Percentiles rank a stretch among this genome's conserved stretches.
These are phyloP conservation scores for Drosophila guanche DNA, from an alignment of 1,140 invertebrate species.

Conservation along the genomic window DNA sequence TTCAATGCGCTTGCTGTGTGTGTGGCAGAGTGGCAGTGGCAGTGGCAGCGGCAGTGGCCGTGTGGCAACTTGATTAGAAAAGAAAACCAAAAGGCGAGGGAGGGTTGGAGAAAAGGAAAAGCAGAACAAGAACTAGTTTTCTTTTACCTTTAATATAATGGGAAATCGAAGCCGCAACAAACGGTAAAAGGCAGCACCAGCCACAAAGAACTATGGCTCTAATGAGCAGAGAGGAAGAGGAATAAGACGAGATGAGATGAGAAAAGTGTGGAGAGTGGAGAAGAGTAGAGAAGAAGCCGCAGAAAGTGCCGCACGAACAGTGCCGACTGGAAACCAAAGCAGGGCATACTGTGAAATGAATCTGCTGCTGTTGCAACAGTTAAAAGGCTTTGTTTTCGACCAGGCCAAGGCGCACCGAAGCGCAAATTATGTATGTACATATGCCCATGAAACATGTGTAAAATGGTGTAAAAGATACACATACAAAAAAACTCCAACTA, in stretches of 20 bases:
- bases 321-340: slow-evolving; percentile 27
- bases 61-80: slow-evolving; percentile 65
- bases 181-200: slow-evolving; percentile 22
- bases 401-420: slow-evolving; percentile 45
- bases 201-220: slow-evolving; percentile 39
- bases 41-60: slow-evolving; percentile 14
- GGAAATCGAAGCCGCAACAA: slow-evolving; percentile 62
- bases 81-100: slow-evolving; percentile 40
- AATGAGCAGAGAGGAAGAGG: slow-evolving; percentile 40
- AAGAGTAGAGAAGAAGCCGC: slow-evolving; percentile 15
- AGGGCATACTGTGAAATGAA: slow-evolving; percentile 41
- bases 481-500: slow-evolving; percentile 14
- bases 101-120: slow-evolving; percentile 5
- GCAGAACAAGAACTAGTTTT: slow-evolving; percentile 55
- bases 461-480: slow-evolving; percentile 36
- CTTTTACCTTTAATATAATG: slow-evolving; percentile 54
- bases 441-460: slow-evolving; percentile 56
- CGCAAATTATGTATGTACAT: slow-evolving; percentile 72
- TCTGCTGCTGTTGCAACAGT: slow-evolving; percentile 38
- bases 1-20: slow-evolving; percentile 62
- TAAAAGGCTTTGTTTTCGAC: slow-evolving; percentile 35
- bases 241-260: too few species aligned
- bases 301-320: slow-evolving; percentile 53
- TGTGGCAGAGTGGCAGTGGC: slow-evolving; percentile 20
- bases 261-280: too few species aligned